Conservation (phyloP, 2,113 vertebrate species). For the Willisornis vidua region DNA sequence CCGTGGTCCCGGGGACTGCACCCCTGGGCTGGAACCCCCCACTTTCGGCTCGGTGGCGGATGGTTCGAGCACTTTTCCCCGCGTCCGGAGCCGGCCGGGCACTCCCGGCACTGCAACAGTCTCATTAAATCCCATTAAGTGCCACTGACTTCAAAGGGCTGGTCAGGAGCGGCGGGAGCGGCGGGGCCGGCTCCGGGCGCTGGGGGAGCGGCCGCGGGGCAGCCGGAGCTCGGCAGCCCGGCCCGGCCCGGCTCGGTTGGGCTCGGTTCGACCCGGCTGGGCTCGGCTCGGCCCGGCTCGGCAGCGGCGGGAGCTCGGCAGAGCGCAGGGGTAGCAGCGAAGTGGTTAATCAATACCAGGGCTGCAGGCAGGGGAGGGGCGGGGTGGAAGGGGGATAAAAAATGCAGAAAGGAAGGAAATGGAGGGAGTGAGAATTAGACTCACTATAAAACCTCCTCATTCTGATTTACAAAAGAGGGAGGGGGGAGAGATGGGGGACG, state of each 20-base stretch:
- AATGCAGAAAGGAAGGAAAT: conserved; percentile 51
- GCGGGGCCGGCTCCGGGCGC: background rate
- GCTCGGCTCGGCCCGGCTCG: background rate
- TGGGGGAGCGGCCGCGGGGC: background rate
- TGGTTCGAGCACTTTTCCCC: background rate
- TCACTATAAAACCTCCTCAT: conserved; percentile 66
- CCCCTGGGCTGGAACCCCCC: background rate
- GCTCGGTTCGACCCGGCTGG: background rate
- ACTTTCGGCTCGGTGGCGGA: fast-evolving
- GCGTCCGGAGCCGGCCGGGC: background rate
- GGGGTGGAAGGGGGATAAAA: conserved; percentile 65
- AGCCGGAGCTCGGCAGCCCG: background rate
- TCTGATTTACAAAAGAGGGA: conserved; percentile 44
- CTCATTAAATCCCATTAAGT: background rate
- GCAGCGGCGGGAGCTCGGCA: background rate
- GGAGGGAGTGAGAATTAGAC: conserved; percentile 76
- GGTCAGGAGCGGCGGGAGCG: background rate
- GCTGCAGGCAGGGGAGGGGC: conserved; percentile 64
- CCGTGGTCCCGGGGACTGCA: background rate
- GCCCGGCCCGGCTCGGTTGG: background rate
- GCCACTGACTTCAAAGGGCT: conserved; percentile 9
- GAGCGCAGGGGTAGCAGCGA: conserved; percentile 16
- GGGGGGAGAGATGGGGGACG: conserved; percentile 16
- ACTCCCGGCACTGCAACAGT: background rate
- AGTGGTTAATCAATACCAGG: conserved; percentile 72